Percentiles rank a stretch among this genome's conserved stretches.
Conservation (phyloP, 92 coral and sea anemone genomes). For the Epizoanthus rinbou region DNA sequence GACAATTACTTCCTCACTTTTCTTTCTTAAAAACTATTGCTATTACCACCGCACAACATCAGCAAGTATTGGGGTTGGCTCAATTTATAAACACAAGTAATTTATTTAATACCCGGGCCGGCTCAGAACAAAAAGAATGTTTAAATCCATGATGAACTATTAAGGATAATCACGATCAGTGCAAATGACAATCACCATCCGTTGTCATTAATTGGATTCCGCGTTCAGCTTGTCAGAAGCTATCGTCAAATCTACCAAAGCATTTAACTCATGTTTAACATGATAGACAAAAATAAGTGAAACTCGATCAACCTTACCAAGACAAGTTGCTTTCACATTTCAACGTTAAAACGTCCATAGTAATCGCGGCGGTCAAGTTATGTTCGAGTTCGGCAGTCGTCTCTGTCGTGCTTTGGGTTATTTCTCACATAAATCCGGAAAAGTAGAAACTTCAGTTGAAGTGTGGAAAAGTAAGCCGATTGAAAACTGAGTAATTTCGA, state of each 20-base stretch:
- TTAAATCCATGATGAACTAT: background rate
- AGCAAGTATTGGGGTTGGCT: background rate
- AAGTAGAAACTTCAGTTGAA: too few species aligned
- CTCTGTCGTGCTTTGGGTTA: too few species aligned
- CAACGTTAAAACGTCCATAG: background rate
- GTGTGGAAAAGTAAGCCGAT: too few species aligned
- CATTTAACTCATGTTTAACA: slow-evolving; percentile 44
- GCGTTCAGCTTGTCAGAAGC: slow-evolving; percentile 21
- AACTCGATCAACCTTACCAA: slow-evolving; percentile 2
- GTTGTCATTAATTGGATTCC: slow-evolving; percentile 32
- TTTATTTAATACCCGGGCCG: background rate
- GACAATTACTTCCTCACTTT: background rate
- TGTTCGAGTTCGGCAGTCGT: too few species aligned
- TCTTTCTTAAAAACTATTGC: background rate
- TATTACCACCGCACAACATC: background rate
- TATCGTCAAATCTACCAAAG: slow-evolving; percentile 37
- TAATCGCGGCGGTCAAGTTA: too few species aligned
- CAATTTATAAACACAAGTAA: background rate
- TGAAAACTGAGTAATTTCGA: too few species aligned
- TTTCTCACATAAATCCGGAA: too few species aligned
- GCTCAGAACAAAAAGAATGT: background rate
- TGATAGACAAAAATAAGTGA: slow-evolving; percentile 24
- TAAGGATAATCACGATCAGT: background rate
- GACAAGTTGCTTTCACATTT: slow-evolving; percentile 17
- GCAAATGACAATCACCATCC: slow-evolving; percentile 15